Percentiles rank a stretch among this genome's conserved stretches.
Conservation (phyloP, 2,797 vertebrate genomes). For the Acrossocheilus wenchowensis region DNA sequence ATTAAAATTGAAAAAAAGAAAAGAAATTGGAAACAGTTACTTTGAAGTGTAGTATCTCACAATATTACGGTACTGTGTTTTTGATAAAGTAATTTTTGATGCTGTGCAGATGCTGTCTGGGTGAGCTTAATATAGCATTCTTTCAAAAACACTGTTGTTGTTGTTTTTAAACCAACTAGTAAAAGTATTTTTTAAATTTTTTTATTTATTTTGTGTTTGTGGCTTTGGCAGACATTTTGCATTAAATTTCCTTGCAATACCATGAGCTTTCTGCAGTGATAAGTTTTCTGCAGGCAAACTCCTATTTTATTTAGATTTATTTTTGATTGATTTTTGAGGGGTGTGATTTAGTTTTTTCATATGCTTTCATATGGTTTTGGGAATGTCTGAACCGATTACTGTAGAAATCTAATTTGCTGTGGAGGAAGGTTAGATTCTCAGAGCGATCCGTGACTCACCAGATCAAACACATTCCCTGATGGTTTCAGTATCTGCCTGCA, state of each 20-base stretch:
- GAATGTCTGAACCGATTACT: neutral
- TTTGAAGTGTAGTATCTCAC: neutral
- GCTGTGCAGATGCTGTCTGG: neutral
- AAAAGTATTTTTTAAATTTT: too few species aligned
- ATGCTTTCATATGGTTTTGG: neutral
- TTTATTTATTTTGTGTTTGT: neutral
- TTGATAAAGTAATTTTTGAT: neutral
- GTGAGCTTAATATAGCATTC: neutral
- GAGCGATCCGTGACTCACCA: conserved; percentile 28
- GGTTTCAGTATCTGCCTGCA: conserved; percentile 36
- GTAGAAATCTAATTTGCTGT: conserved; percentile 28
- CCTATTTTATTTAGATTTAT: neutral
- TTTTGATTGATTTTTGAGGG: neutral
- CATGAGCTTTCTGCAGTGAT: neutral
- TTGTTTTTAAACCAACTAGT: too few species aligned
- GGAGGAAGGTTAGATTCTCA: conserved; percentile 3
- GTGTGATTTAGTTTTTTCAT: neutral
- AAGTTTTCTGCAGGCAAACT: neutral
- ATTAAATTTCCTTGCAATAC: neutral
- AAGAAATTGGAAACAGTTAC: too few species aligned
- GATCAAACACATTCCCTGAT: conserved; percentile 30
- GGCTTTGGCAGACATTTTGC: neutral
- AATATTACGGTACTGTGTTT: neutral
- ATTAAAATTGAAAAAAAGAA: neutral
- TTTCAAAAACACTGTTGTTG: too few species aligned